phyloP scores from a whole-genome alignment of 1,140 invertebrate species.

The Lordiphosa clarofinis region DNA sequence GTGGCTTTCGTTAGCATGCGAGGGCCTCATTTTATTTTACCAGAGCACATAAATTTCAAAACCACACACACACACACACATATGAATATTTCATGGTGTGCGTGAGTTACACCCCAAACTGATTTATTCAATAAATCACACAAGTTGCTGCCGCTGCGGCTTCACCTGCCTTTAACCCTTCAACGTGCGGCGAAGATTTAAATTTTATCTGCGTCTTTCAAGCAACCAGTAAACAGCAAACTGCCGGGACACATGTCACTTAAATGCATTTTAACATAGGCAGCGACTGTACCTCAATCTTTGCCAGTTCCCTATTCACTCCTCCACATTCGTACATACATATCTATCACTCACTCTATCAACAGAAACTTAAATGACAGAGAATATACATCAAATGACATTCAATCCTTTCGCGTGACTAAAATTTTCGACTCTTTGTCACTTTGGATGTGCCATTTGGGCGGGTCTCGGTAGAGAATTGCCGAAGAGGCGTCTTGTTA shows the following conservation, averaged over 20 bases:
- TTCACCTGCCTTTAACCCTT: constrained; percentile 40
- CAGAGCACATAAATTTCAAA: constrained; percentile 64
- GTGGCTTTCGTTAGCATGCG: constrained; percentile 54
- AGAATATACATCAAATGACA: constrained; percentile 74
- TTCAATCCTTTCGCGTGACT: constrained; percentile 75
- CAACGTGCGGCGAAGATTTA: constrained; percentile 46
- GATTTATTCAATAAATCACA: constrained; percentile 76
- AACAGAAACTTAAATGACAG: constrained; percentile 68
- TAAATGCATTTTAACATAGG: constrained; percentile 56
- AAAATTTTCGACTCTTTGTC: constrained; percentile 74
- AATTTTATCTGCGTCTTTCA: constrained; percentile 57
- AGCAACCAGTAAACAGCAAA: constrained; percentile 22
- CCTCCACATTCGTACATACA: constrained; percentile 1
- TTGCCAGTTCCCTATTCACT: no score
- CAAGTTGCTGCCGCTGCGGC: constrained; percentile 33
- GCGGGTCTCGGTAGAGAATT: not conserved
- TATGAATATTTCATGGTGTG: constrained; percentile 65
- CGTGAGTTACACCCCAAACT: constrained; percentile 44
- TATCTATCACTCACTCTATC: constrained; percentile 61
- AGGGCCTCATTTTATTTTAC: constrained; percentile 61
- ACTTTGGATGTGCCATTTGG: constrained; percentile 20
- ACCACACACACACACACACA: constrained; percentile 21
- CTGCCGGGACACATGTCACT: constrained; percentile 56
- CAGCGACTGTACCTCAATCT: constrained; percentile 5
- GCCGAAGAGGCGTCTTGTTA: constrained; percentile 32